Percentiles rank a stretch among this genome's conserved stretches.
Evolutionary conservation across 1,140 invertebrate genomes (phyloP).

Genomic region (Drosophila lowei): DNA sequence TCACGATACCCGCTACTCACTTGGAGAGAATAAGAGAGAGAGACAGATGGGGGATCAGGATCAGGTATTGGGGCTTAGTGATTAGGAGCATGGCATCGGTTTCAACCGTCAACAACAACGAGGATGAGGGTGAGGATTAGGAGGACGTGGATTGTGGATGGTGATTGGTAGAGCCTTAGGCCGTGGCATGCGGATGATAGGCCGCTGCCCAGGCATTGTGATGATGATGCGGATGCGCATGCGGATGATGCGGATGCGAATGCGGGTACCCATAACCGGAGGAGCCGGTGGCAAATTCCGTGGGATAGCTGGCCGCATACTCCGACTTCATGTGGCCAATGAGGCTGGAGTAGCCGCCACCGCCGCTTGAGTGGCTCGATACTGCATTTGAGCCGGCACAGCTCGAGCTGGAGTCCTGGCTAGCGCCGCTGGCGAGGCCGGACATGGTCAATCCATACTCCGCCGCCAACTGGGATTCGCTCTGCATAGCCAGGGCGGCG

Average conservation of each 20-base stretch:
- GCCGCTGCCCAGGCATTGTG: constrained; percentile 75
- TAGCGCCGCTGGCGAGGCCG: constrained; percentile 61
- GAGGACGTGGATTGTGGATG: neutral
- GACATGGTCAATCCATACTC: constrained; percentile 78
- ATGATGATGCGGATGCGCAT: constrained; percentile 55
- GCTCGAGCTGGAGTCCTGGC: constrained; percentile 53
- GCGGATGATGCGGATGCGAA: constrained; percentile 56
- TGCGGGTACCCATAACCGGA: constrained; percentile 55
- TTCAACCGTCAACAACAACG: constrained; percentile 27
- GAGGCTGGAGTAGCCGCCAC: constrained; percentile 33
- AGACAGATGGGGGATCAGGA: neutral
- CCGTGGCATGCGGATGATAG: constrained; percentile 74
- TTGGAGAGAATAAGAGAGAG: too few relatives aligned
- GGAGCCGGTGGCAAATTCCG: constrained; percentile 53
- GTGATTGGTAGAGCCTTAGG: constrained; percentile 26
- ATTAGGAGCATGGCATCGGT: constrained; percentile 24
- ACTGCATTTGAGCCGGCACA: constrained; percentile 18
- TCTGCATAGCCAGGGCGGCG: constrained; percentile 73
- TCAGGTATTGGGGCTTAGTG: neutral
- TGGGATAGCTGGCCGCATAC: constrained; percentile 65
- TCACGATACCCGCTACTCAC: too few relatives aligned
- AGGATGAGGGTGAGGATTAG: constrained; percentile 8
- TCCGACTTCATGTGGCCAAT: constrained; percentile 73
- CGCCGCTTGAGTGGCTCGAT: constrained; percentile 16
- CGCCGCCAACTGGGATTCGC: constrained; percentile 71